Base-by-base conservation (phyloP, 1,140 invertebrate species). In the Brachionus koreanus region DNA sequence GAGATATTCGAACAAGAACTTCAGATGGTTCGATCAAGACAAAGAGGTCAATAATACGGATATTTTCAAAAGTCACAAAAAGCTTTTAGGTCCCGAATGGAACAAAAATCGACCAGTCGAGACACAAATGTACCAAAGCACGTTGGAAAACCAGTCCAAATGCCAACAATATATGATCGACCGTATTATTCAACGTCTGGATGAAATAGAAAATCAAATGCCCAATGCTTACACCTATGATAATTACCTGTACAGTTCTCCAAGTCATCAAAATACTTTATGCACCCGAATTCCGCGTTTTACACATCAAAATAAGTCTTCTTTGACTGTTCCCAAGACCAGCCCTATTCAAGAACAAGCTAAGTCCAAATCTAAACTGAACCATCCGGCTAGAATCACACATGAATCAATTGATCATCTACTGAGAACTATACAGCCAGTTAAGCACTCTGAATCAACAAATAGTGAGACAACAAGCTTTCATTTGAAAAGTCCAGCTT, bases 21-120 rank as follows among this genome's bases (percentile, higher is more conserved):
- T 69, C 35, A 69, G 37, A 39, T 69, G 65, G 65, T 69, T 42
- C 35, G 65, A 69, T 42, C 65, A 69, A 7, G 65, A 69, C 65
- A 35, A 16, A 39, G 33, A 69, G 16, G 16, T 9, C n/a, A 69
- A 69, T 23, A 33, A 69, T 69, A 2, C 5, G 7, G 37, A n/a
- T n/a, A 16, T 69, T 9, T 16, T 69, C 9, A 69, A 69, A 19
- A 16, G 13, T 6, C 10, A 37, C 5, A 19, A 69, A 7, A 69
- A 69, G 9, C n/a, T 57, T 69, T 16, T 69, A 39, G 7, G 35
- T 23, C 0, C 65, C 2, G 33, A 37, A 69, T 69, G 65, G 65
- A 69, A 69, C 37, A 69, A 69, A 37, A 69, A 39, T 39, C 33
- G 35, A 1, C 65, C 65, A 6, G 65, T 69, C 0, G 65, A 39